Evolutionary conservation across 2,113 vertebrate species (phyloP).

Genomic region (Machaerirhynchus nigripectus): DNA sequence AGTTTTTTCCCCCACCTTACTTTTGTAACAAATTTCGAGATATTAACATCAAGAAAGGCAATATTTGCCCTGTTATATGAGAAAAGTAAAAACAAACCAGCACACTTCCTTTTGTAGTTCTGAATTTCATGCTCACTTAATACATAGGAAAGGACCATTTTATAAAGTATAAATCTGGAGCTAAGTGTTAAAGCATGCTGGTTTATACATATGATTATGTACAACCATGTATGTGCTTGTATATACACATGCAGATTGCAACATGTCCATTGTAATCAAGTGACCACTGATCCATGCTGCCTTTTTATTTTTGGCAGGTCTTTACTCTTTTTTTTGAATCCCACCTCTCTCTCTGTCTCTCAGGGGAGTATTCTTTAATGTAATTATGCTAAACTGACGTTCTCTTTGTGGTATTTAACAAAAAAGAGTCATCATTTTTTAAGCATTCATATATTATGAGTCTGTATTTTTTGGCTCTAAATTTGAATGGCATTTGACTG

Average conservation of each 20-base stretch:
- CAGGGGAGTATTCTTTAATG: constrained; percentile 49
- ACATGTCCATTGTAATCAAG: constrained; percentile 34
- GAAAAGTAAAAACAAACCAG: constrained; percentile 58
- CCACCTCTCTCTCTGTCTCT: background rate
- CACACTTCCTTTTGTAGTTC: constrained; percentile 68
- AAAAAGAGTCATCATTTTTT: constrained; percentile 57
- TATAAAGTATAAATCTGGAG: background rate
- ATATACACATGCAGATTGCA: constrained; percentile 15
- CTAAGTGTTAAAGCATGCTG: constrained; percentile 5
- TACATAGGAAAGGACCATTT: constrained; percentile 44
- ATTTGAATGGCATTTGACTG: constrained; percentile 60
- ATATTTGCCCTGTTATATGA: constrained; percentile 58
- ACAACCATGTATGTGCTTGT: background rate
- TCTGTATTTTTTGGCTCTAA: constrained; percentile 64
- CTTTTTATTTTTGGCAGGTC: constrained; percentile 58
- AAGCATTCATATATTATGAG: constrained; percentile 47
- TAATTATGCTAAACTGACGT: constrained; percentile 68
- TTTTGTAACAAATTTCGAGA: constrained; percentile 65
- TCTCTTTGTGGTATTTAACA: constrained; percentile 40
- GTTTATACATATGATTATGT: background rate
- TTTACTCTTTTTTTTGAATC: background rate
- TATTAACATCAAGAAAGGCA: constrained; percentile 68
- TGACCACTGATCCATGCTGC: constrained; percentile 43
- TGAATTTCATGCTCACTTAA: constrained; percentile 59
- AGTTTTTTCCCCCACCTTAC: constrained; percentile 59